Evolutionary conservation across 1,140 invertebrate species (phyloP).

Genomic region (Pectinophora gossypiella): DNA sequence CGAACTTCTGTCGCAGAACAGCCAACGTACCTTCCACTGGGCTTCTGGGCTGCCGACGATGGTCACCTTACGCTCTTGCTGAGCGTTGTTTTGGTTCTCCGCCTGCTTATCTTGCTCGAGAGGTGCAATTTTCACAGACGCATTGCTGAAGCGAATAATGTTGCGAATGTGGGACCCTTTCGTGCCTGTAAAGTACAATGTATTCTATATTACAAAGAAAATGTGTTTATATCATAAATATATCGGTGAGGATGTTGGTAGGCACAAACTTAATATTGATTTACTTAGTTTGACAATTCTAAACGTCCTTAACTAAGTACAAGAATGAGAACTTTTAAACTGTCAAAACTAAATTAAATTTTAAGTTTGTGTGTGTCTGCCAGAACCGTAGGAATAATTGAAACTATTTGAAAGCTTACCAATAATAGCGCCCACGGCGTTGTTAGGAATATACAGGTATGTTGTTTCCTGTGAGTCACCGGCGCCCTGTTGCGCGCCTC

Average conservation of each 20-base stretch:
- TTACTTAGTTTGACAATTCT: too few species aligned
- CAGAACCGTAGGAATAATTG: too few species aligned
- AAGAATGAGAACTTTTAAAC: too few species aligned
- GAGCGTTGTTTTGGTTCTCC: conserved; percentile 72
- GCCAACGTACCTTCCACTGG: conserved; percentile 88
- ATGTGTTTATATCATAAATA: too few species aligned
- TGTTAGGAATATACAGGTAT: conserved; percentile 97
- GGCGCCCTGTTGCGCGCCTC: conserved; percentile 69
- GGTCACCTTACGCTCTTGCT: conserved; percentile 94
- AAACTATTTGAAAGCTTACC: too few species aligned
- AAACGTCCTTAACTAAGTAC: too few species aligned
- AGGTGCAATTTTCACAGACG: conserved; percentile 94
- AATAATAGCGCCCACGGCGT: conserved; percentile 97
- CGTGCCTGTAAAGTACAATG: too few species aligned
- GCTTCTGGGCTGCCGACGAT: conserved; percentile 96
- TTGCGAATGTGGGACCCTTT: conserved; percentile 97
- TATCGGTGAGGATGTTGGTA: too few species aligned
- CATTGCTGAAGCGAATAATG: conserved; percentile 96
- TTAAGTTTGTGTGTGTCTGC: too few species aligned
- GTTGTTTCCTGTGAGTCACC: conserved; percentile 86
- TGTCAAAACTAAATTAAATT: too few species aligned
- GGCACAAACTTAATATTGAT: too few species aligned
- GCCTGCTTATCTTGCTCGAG: conserved; percentile 87
- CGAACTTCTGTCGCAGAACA: background rate
- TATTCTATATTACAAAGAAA: too few species aligned